A percentile compares a stretch with the other conserved stretches of the same genome.
phyloP scores from a whole-genome alignment of 2,888 invertebrate genomes.

The Calliphora vomitoria region DNA sequence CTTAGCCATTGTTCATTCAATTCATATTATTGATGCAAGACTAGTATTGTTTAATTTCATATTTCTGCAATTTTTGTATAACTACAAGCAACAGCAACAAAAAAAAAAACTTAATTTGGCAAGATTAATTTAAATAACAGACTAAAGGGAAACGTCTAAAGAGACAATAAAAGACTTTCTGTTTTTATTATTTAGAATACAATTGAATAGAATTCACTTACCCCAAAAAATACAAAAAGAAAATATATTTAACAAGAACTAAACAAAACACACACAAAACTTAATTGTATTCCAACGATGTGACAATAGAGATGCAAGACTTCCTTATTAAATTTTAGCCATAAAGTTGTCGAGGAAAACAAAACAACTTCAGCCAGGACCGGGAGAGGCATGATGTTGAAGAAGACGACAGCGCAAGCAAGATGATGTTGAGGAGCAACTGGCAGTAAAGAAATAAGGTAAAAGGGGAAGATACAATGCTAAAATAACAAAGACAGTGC shows the following conservation, averaged over 20 bases:
- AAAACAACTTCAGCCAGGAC: neutral
- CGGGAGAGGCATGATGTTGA: too few relatives aligned
- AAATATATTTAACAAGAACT: neutral
- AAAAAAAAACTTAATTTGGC: neutral
- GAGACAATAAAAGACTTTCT: constrained; percentile 17
- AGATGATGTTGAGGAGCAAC: too few relatives aligned
- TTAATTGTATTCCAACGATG: constrained; percentile 40
- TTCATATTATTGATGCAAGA: too few relatives aligned
- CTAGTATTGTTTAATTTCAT: too few relatives aligned
- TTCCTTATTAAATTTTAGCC: neutral
- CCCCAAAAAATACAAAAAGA: too few relatives aligned
- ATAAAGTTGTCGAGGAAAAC: neutral
- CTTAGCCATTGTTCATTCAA: too few relatives aligned
- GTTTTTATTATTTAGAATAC: neutral
- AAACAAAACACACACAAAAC: constrained; percentile 20
- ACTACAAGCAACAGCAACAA: neutral
- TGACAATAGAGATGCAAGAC: constrained; percentile 25
- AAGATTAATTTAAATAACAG: constrained; percentile 23
- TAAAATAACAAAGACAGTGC: too few relatives aligned
- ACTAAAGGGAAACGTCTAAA: neutral
- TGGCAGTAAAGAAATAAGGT: too few relatives aligned
- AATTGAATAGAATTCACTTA: constrained; percentile 30
- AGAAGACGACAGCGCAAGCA: too few relatives aligned
- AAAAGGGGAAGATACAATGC: too few relatives aligned
- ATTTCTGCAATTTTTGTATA: too few relatives aligned